These are phyloP conservation scores for Drosophila meridiana DNA, from an alignment of 2,888 invertebrate species.

Conservation along the genomic window DNA sequence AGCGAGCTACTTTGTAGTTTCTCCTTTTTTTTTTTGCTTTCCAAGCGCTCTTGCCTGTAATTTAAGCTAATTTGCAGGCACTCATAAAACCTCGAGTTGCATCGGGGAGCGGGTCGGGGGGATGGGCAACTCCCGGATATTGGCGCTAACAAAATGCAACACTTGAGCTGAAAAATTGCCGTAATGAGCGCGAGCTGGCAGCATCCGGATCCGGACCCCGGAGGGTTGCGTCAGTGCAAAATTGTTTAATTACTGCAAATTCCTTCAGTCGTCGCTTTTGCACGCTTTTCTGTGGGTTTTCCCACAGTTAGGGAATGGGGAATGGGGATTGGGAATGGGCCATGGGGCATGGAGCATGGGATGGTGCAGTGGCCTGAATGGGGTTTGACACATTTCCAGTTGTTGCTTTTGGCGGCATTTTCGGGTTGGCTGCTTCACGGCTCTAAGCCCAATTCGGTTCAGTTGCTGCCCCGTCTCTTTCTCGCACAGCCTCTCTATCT, in stretches of 20 bases:
- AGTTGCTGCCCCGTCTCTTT: background rate
- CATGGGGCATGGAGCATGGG: background rate
- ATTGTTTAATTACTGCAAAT: conserved; percentile 81
- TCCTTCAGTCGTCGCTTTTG: conserved; percentile 66
- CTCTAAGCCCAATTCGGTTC: conserved; percentile 30
- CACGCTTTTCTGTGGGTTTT: conserved; percentile 61
- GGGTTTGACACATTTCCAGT: conserved; percentile 77
- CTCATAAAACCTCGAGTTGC: conserved; percentile 71
- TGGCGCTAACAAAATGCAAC: conserved; percentile 82
- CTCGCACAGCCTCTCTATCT: conserved; percentile 4
- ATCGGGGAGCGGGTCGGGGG: background rate
- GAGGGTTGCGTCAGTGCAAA: conserved; percentile 64
- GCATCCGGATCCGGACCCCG: conserved; percentile 59
- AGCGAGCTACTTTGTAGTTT: conserved; percentile 25
- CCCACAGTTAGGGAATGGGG: background rate
- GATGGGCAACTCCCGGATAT: conserved; percentile 60
- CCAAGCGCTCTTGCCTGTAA: conserved; percentile 47
- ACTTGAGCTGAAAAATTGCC: conserved; percentile 80
- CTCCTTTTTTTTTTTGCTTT: background rate
- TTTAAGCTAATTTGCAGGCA: conserved; percentile 76
- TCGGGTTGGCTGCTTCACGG: conserved; percentile 69
- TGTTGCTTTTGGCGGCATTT: conserved; percentile 64
- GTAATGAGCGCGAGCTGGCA: conserved; percentile 70
- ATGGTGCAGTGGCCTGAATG: conserved; percentile 39
- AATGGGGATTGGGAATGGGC: background rate